Evolutionary conservation across 23 tunicate genomes (phyloP).

Genomic region (Halocynthia roretzi): DNA sequence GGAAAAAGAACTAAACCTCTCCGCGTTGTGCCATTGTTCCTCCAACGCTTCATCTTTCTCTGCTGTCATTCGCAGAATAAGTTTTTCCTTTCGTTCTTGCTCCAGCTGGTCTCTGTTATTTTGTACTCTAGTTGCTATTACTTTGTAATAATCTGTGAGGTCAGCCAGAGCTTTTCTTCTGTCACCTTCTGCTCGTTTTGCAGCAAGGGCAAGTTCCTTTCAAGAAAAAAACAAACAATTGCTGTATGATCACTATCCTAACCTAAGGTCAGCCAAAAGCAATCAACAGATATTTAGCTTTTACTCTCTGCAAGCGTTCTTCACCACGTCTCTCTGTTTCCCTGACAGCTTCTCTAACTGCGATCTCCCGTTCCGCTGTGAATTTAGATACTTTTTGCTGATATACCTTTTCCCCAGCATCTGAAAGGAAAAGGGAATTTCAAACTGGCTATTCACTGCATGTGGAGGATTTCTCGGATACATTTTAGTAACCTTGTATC

Average conservation of each 20-base stretch:
- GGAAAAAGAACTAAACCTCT: conserved; percentile 9
- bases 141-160: conserved; percentile 34
- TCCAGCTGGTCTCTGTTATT: conserved; percentile 31
- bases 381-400: conserved; percentile 20
- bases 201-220: conserved; percentile 4
- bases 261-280: neutral
- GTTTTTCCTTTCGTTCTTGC: conserved; percentile 28
- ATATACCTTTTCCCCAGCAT: conserved; percentile 28
- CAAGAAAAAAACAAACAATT: neutral
- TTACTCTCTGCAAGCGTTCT: conserved; percentile 9
- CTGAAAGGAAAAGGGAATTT: neutral
- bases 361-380: conserved; percentile 16
- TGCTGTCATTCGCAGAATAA: conserved; percentile 19
- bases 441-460: neutral
- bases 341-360: conserved; percentile 28
- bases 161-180: conserved; percentile 22
- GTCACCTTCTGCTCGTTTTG: conserved; percentile 25
- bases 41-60: conserved; percentile 50
- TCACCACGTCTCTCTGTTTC: conserved; percentile 26
- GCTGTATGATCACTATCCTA: neutral
- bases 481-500: conserved; percentile 34
- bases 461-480: neutral
- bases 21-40: conserved; percentile 59
- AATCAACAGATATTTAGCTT: neutral
- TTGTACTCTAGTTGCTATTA: conserved; percentile 23